phyloP scores from a whole-genome alignment of 2,888 invertebrate species.

The Melinopterus prodromus region DNA sequence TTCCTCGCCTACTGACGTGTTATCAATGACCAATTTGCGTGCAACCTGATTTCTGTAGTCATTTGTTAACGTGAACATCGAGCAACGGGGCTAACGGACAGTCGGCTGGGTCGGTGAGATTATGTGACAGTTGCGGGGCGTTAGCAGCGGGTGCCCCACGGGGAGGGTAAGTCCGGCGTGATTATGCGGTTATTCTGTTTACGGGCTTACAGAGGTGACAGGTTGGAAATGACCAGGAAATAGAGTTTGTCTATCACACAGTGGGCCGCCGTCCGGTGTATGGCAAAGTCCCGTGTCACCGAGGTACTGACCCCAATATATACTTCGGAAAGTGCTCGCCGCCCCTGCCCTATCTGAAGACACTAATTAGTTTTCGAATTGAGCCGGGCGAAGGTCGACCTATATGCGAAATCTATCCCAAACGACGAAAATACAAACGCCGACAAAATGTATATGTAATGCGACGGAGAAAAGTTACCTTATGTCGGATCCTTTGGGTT shows the following conservation, averaged over 20 bases:
- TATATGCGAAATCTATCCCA: not conserved
- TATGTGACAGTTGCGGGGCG: conserved; percentile 20
- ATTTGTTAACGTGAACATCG: conserved; percentile 30
- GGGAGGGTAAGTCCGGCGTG: conserved; percentile 8
- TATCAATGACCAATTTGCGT: conserved; percentile 31
- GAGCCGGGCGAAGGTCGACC: not conserved
- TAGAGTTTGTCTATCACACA: conserved; percentile 49
- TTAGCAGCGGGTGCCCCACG: not conserved
- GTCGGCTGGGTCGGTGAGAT: not conserved
- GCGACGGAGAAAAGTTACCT: too few relatives aligned
- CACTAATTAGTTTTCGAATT: not conserved
- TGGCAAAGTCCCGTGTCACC: not conserved
- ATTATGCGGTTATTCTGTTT: conserved; percentile 35
- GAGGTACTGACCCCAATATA: not conserved
- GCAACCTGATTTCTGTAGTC: conserved; percentile 22
- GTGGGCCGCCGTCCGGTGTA: not conserved
- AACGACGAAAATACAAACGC: not conserved
- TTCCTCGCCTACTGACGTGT: conserved; percentile 16
- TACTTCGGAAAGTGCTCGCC: not conserved
- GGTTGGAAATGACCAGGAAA: conserved; percentile 52
- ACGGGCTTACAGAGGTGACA: conserved; percentile 34
- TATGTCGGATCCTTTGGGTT: too few relatives aligned
- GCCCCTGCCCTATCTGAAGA: not conserved
- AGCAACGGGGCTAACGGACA: not conserved
- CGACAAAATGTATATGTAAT: not conserved